A percentile compares a stretch with the other conserved stretches of the same genome.
These are phyloP conservation scores for Numenius arquata DNA, from an alignment of 2,113 vertebrate species.

Conservation along the genomic window DNA sequence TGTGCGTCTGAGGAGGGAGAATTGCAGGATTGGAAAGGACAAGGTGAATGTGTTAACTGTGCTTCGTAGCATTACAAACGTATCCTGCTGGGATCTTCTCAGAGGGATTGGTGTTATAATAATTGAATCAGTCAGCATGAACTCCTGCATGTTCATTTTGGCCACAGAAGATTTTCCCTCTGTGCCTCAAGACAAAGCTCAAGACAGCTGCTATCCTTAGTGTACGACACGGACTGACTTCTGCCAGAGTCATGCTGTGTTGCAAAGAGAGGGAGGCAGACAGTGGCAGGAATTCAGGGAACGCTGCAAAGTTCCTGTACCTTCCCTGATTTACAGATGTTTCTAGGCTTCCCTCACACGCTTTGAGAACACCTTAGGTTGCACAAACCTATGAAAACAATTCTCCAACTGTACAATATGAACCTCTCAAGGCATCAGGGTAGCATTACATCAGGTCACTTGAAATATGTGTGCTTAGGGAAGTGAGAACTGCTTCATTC, in stretches of 20 bases:
- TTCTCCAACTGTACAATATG: fast-evolving
- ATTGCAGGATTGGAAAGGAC: not conserved
- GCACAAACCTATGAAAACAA: not conserved
- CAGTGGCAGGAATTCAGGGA: not conserved
- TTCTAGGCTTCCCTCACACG: not conserved
- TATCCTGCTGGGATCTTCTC: not conserved
- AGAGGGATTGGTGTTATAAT: not conserved
- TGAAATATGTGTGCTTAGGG: not conserved
- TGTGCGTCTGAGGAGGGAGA: not conserved
- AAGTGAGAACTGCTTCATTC: not conserved
- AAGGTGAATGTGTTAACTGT: not conserved
- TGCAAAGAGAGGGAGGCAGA: not conserved
- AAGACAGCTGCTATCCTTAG: not conserved
- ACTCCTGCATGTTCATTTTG: not conserved
- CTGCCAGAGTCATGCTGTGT: not conserved
- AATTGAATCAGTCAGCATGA: not conserved
- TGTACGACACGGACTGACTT: not conserved
- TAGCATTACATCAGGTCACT: not conserved
- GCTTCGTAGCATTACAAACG: not conserved
- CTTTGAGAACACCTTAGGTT: not conserved
- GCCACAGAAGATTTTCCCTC: not conserved
- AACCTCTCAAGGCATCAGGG: not conserved
- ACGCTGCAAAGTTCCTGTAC: not conserved
- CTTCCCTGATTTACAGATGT: not conserved
- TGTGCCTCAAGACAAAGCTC: not conserved